phyloP scores from a whole-genome alignment of 2,113 vertebrate species.

The Pluvianellus socialis region DNA sequence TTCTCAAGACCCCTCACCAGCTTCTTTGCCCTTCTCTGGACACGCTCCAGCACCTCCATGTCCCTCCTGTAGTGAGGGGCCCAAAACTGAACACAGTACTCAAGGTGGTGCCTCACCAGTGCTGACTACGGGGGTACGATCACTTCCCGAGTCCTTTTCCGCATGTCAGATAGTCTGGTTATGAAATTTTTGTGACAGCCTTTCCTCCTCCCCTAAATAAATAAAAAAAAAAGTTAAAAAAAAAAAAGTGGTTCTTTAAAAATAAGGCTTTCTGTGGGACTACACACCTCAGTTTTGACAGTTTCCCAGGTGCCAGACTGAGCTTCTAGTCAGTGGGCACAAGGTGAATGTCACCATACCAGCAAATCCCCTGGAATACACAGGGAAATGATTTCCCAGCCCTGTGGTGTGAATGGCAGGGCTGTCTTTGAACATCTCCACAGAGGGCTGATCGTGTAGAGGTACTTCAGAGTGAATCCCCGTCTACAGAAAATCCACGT shows the following conservation, averaged over 20 bases:
- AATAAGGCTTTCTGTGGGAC: not conserved
- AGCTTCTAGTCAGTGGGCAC: not conserved
- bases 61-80: not conserved
- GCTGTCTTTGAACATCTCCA: not conserved
- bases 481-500: not conserved
- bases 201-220: not conserved
- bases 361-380: rapidly evolving
- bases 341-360: not conserved
- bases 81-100: not conserved
- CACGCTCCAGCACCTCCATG: not conserved
- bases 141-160: not conserved
- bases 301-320: not conserved
- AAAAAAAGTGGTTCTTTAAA: not conserved
- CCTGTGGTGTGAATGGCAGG: too few species aligned
- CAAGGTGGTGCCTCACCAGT: not conserved
- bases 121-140: not conserved
- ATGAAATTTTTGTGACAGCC: rapidly evolving
- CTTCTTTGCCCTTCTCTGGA: not conserved
- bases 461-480: not conserved
- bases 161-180: rapidly evolving
- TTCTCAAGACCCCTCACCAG: not conserved
- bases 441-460: rapidly evolving
- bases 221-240: too few species aligned
- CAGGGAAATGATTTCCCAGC: rapidly evolving
- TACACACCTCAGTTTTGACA: rapidly evolving